Base-by-base conservation (phyloP, 1,140 invertebrate species). In the Neotoxoptera formosana region DNA sequence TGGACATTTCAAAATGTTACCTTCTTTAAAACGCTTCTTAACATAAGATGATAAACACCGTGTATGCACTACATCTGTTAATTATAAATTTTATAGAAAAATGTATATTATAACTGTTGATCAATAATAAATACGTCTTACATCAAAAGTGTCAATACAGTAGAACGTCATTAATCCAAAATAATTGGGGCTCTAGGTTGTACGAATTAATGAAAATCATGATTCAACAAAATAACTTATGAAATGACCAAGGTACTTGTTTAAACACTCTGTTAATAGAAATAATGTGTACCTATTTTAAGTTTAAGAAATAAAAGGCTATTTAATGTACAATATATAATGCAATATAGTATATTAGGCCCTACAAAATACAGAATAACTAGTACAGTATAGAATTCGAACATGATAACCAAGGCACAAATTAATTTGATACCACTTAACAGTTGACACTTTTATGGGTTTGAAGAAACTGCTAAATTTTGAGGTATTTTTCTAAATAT, bases 41-140 rank as follows among this genome's bases (percentile, higher is more conserved):
- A 89, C 87, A 53, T 89, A 89, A 53, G 51, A n/a, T 25, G 87
- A 51, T 53, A 89, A 89, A 53, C 87, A 89, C 3, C 34, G 47
- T 36, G 87, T 23, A 45, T 89, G 87, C 2, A 89, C 47, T 89
- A 89, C 20, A 89, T 89, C 87, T 89, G 23, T 51, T 11, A 36
- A 89, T 89, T 34, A 87, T 87, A 23, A 45, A 36, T 83, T 83
- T 21, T 34, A 34, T 81, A 81, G 20, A 20, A 36, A 4, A 21
- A 36, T 83, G 8, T 23, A 83, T 76, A n/a, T n/a, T n/a, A 76
- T n/a, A 76, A 17, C n/a, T 7, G 6, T 76, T 76, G n/a, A 14
- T 76, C 6, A n/a, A 67, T 67, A 17, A 76, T n/a, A 0, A 17
- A 76, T 34, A 76, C n/a, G 30, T n/a, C 14, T 76, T 67, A n/a